phyloP scores from a whole-genome alignment of 2,888 invertebrate genomes.

The Pyralis farinalis region DNA sequence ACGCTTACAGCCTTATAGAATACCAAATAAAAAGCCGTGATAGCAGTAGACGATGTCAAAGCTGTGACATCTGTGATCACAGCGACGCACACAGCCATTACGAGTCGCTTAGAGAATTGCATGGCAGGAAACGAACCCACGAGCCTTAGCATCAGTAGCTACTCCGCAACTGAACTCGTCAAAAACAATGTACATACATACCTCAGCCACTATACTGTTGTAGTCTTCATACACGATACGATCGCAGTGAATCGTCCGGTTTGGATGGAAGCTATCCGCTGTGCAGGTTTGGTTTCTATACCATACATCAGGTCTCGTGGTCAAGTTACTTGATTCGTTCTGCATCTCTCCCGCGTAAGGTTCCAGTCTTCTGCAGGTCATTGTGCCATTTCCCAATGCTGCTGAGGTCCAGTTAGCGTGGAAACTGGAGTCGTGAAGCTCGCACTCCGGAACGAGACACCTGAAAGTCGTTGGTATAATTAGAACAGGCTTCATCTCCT shows the following conservation, averaged over 20 bases:
- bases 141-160: too few relatives aligned
- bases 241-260: constrained; percentile 64
- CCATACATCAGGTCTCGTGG: constrained; percentile 1
- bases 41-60: too few relatives aligned
- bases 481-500: too few relatives aligned
- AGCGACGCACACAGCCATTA: too few relatives aligned
- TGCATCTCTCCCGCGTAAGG: constrained; percentile 22
- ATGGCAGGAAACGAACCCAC: too few relatives aligned
- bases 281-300: constrained; percentile 41
- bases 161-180: too few relatives aligned
- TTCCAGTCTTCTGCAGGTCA: constrained; percentile 56
- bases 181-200: constrained; percentile 34
- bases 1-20: too few relatives aligned
- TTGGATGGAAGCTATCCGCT: constrained; percentile 46
- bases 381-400: constrained; percentile 53
- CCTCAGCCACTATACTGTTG: constrained; percentile 84
- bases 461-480: too few relatives aligned
- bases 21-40: too few relatives aligned
- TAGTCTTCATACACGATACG: constrained; percentile 81
- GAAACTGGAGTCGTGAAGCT: constrained; percentile 32
- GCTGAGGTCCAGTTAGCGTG: constrained; percentile 72
- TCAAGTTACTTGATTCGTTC: constrained; percentile 17
- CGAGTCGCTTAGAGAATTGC: too few relatives aligned
- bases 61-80: too few relatives aligned
- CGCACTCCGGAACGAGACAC: constrained; percentile 62